Evolutionary conservation across 1,140 invertebrate species (phyloP), one percentile per base, ranked within the genome.

Genomic region (Anoplolepis gracilipes): DNA sequence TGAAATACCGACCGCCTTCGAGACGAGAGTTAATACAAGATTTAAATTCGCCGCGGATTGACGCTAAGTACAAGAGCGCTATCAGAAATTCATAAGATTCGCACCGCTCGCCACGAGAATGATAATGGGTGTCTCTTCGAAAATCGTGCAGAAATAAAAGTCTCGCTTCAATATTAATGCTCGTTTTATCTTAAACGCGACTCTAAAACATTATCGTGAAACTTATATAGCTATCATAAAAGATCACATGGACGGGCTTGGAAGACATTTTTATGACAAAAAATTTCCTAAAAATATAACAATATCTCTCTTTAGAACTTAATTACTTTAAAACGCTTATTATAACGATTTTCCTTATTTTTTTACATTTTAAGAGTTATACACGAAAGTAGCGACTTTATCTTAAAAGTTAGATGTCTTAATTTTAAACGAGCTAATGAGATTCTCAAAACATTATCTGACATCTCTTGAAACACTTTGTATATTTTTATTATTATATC

Each of bases 41-140:
- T 79, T 79, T 79, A 70, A 79, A 79, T 79, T 39, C 64, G 49
- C 16, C 46, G 77, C 64, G 39, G 77, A 70, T 79, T 79, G 64
- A 53, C 62, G 42, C 57, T 28, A 69, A 53, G 25, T 46, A 19
- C 16, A 16, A 69, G 22, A 77, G 25, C 39, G 25, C 11, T 77
- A 42, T 77, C 19, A 33, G 10, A 79, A 79, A 79, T 79, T 79
- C 62, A 79, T 69, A 36, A 49, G 30, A 69, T 19, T 69, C 22
- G 42, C 30, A 6, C 30, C 16, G 16, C 42, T 69, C n/a, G 76
- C 28, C n/a, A 11, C 7, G 62, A 53, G 22, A 76, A 59, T 46
- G 53, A 75, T 30, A 57, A 57, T 57, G 5, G 16, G n/a, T 25
- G 28, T 13, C 28, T 30, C 30, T 72, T 53, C 49, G 53, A 55